These are phyloP conservation scores for Nesospiza acunhae DNA, from an alignment of 2,113 vertebrate species.

Conservation along the genomic window DNA sequence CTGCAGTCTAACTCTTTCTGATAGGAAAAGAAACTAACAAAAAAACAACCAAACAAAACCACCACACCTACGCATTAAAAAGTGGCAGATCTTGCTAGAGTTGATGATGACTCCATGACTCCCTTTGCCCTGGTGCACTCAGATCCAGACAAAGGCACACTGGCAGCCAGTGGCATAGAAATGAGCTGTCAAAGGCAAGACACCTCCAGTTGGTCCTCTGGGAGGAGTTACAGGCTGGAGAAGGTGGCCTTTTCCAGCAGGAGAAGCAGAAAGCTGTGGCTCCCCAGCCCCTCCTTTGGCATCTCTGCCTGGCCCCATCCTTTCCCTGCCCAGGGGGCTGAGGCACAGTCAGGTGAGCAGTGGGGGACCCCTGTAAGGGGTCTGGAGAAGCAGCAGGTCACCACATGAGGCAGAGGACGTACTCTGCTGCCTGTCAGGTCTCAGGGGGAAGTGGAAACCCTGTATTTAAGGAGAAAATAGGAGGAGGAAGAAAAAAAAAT, in stretches of 20 bases:
- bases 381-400: neutral
- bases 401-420: neutral
- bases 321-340: neutral
- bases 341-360: neutral
- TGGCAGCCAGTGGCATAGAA: neutral
- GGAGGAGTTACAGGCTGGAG: neutral
- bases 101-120: neutral
- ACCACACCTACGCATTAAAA: neutral
- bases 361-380: neutral
- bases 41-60: neutral
- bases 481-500: neutral
- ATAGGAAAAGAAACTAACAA: neutral
- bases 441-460: neutral
- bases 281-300: neutral
- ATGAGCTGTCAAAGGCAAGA: neutral
- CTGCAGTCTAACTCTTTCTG: neutral
- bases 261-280: neutral
- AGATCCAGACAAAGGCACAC: neutral
- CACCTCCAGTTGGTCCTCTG: neutral
- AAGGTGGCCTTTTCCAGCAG: neutral
- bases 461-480: neutral
- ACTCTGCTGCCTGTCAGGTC: neutral
- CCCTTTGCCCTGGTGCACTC: neutral
- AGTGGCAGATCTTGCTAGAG: neutral
- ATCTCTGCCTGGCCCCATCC: neutral